Base-by-base conservation (phyloP, 2,797 vertebrate genomes). In the Calcarius lapponicus region DNA sequence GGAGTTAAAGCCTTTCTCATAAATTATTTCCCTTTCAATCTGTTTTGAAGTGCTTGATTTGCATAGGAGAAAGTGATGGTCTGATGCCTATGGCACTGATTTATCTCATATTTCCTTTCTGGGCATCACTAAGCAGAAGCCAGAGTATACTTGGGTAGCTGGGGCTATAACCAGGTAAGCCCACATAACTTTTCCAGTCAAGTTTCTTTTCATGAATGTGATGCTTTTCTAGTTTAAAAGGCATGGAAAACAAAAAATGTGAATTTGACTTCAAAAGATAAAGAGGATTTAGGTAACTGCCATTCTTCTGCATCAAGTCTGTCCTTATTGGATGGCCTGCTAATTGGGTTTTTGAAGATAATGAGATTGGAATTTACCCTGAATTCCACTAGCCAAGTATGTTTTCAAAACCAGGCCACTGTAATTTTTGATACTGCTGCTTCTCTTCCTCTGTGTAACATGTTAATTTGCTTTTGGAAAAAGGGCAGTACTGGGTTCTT, bases 281-380 rank as follows among this genome's bases (percentile, higher is more conserved):
- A 48, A 65, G 29, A 72, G 22, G 31, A 26, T 16, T 73, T 66
- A 16, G 21, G 53, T 71, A 58, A 66, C 29, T 86, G 64, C 47
- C 7, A 3, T 48, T 65, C 10, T 53, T 71, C n/a, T 69, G 26
- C 34, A 48, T 75, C 25, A 62, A 48, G 36, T n/a, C 22, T 36
- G 36, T 20, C 74, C 15, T 69, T 56, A 31, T 8, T 74, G 40
- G 31, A 21, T 70, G 54, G 20, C 43, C 51, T 0, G 0, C 57
- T 95, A 85, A 67, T 81, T 92, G 38, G 53, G 25, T 76, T 86
- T 72, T 88, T 90, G 38, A 78, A 92, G 72, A 45, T 79, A 66
- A 72, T 42, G 42, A 88, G 51, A 31, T 40, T 42, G 74, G 58
- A 90, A 70, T 86, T 90, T 96, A 62, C 57, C 50, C 47, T 47